Conservation (phyloP, 2,113 vertebrate species). For the Odontesthes bonariensis region DNA sequence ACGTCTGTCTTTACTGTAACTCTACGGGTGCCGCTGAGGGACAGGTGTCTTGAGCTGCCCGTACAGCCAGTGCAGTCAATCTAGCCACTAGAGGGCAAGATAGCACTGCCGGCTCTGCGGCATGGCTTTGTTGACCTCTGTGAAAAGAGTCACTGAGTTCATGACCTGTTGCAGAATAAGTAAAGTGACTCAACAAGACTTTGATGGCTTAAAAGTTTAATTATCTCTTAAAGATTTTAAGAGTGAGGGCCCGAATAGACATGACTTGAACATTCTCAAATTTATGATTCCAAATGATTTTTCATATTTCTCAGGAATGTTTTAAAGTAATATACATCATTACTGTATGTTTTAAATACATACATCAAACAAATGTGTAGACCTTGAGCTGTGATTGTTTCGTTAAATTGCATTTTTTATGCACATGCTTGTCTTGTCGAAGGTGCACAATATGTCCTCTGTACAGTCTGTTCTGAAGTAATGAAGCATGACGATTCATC, state of each 20-base stretch:
- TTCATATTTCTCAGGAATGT: neutral
- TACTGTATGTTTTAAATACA: too few species aligned
- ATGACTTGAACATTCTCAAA: too few species aligned
- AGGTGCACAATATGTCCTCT: neutral
- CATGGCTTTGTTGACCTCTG: neutral
- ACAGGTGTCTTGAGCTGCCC: neutral
- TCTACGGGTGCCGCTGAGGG: slow-evolving; percentile 74
- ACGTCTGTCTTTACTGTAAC: slow-evolving; percentile 65
- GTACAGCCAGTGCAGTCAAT: fast-evolving
- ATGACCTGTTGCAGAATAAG: neutral
- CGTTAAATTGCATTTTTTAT: neutral
- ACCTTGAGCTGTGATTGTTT: neutral
- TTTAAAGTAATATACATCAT: too few species aligned
- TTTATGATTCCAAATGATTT: neutral
- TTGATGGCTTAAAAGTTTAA: neutral
- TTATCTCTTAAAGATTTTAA: neutral
- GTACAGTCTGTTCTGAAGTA: neutral
- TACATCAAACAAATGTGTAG: neutral
- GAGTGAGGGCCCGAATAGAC: too few species aligned
- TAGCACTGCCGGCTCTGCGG: neutral
- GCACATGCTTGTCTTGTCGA: neutral
- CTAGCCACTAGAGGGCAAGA: slow-evolving; percentile 53
- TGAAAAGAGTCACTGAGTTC: neutral
- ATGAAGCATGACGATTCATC: too few species aligned
- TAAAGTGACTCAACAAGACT: neutral